phyloP scores from a whole-genome alignment of 2,888 invertebrate genomes.

The Rhorus exstirpatorius region DNA sequence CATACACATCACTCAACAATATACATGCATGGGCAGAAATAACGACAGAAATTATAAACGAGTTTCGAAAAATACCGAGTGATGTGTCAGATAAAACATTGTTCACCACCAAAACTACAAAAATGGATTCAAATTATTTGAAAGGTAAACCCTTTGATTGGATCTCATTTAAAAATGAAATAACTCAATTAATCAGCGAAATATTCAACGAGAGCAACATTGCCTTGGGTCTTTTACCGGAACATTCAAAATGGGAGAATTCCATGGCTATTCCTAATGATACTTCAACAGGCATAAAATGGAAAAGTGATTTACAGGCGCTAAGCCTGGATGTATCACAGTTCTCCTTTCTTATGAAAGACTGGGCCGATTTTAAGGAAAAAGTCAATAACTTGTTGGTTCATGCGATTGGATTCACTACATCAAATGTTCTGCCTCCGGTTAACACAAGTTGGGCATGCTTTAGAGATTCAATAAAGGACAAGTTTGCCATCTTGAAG shows the following conservation, averaged over 20 bases:
- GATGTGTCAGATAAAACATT: not conserved
- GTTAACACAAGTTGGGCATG: slow-evolving; percentile 62
- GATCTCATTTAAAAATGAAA: slow-evolving; percentile 60
- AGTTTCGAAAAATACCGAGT: slow-evolving; percentile 49
- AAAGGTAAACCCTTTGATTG: slow-evolving; percentile 48
- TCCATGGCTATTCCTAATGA: not conserved
- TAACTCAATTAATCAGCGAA: slow-evolving; percentile 48
- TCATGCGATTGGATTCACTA: slow-evolving; percentile 41
- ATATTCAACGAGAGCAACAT: slow-evolving; percentile 35
- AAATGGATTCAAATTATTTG: not conserved
- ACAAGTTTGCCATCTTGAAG: slow-evolving; percentile 72
- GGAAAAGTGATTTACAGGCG: slow-evolving; percentile 22
- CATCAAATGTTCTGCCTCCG: slow-evolving; percentile 2
- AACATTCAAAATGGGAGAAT: slow-evolving; percentile 16
- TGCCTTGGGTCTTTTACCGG: slow-evolving; percentile 1
- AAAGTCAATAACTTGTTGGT: slow-evolving; percentile 65
- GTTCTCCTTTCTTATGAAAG: slow-evolving; percentile 50
- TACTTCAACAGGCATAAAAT: slow-evolving; percentile 8
- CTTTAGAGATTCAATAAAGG: slow-evolving; percentile 66
- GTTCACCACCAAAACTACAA: not conserved
- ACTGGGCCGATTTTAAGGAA: slow-evolving; percentile 68
- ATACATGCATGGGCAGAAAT: slow-evolving; percentile 62
- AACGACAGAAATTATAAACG: slow-evolving; percentile 41
- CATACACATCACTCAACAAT: slow-evolving; percentile 58
- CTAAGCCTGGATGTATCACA: slow-evolving; percentile 46